These are phyloP conservation scores for Wiebesia pumilae DNA, from an alignment of 1,140 invertebrate species.

Conservation along the genomic window DNA sequence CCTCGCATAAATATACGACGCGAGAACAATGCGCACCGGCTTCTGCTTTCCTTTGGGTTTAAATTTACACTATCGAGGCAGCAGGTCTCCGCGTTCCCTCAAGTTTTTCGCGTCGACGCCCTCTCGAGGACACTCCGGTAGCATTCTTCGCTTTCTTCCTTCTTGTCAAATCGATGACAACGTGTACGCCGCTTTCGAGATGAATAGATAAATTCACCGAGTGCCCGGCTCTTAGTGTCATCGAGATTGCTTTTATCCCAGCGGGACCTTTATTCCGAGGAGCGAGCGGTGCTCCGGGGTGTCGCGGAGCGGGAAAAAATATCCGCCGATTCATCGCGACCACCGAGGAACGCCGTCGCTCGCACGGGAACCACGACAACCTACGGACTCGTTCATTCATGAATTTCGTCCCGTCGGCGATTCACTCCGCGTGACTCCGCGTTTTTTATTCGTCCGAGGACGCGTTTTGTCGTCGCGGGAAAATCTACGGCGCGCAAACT, in stretches of 20 bases:
- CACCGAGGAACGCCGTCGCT: conserved; percentile 12
- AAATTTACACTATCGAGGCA: background rate
- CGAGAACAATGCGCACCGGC: background rate
- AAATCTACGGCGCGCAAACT: background rate
- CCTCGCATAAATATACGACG: background rate
- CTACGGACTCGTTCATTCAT: background rate
- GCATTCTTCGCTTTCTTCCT: background rate
- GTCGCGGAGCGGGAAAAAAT: background rate
- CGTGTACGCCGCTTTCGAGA: background rate
- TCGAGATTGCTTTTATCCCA: background rate
- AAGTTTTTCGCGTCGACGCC: conserved; percentile 10
- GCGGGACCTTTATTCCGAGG: background rate
- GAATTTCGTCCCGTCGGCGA: background rate
- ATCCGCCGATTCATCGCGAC: conserved; percentile 39
- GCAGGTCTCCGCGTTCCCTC: background rate
- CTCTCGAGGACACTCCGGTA: background rate
- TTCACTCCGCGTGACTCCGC: conserved; percentile 4
- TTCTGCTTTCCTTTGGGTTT: background rate
- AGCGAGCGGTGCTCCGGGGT: no score
- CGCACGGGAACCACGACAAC: no score
- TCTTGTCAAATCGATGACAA: background rate
- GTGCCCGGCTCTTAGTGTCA: background rate
- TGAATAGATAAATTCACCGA: background rate
- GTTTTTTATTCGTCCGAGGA: background rate
- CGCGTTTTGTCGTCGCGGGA: background rate